A percentile compares a stretch with the other conserved stretches of the same genome.
These are phyloP conservation scores for Limanda limanda DNA, from an alignment of 2,113 vertebrate genomes.

Conservation along the genomic window DNA sequence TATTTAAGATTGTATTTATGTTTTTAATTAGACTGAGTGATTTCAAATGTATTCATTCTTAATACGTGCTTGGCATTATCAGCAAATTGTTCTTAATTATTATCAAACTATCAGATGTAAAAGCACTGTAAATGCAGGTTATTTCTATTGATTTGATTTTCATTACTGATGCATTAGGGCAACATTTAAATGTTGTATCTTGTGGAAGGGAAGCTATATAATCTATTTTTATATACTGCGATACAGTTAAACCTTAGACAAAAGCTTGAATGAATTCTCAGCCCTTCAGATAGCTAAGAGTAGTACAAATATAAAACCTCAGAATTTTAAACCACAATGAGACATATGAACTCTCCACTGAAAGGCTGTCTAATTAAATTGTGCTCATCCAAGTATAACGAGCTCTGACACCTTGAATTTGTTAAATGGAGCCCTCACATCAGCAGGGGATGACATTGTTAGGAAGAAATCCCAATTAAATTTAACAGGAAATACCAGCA, in stretches of 20 bases:
- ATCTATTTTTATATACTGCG: too few species aligned
- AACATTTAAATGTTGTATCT: not conserved
- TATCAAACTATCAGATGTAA: too few species aligned
- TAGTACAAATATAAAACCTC: not conserved
- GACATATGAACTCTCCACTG: not conserved
- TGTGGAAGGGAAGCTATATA: too few species aligned
- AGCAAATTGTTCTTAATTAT: too few species aligned
- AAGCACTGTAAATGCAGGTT: not conserved
- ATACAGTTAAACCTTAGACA: too few species aligned
- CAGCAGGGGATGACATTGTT: not conserved
- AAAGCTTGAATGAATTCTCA: too few species aligned
- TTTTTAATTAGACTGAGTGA: not conserved
- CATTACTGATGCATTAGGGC: not conserved
- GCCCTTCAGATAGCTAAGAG: not conserved
- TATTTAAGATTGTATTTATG: not conserved
- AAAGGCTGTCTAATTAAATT: not conserved
- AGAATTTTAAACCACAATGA: not conserved
- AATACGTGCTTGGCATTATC: too few species aligned
- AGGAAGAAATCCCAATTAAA: conserved; percentile 7
- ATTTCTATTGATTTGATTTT: not conserved
- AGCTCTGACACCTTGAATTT: not conserved
- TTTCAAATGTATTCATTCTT: not conserved
- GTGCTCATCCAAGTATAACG: not conserved
- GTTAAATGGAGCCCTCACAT: not conserved
- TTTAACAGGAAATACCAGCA: not conserved